Evolutionary conservation across 2,888 invertebrate species (phyloP).

Genomic region (Conomelus anceps): DNA sequence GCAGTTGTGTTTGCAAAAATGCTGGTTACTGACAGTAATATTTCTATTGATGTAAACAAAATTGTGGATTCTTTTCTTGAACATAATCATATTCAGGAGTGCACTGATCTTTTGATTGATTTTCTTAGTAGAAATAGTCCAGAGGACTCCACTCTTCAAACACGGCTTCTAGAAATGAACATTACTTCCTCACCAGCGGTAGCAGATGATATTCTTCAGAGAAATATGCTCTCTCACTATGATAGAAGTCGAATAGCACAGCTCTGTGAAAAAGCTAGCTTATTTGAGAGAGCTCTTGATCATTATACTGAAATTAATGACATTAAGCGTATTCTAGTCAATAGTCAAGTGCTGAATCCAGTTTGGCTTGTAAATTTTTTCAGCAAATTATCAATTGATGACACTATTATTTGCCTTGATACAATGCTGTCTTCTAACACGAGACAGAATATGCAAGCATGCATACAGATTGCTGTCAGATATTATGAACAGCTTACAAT

Average conservation of each 20-base stretch:
- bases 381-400: slow-evolving; percentile 94
- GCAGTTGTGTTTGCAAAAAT: background rate
- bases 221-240: slow-evolving; percentile 99
- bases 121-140: slow-evolving; percentile 95
- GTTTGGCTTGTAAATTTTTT: slow-evolving; percentile 99
- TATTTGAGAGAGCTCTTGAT: slow-evolving; percentile 91
- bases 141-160: slow-evolving; percentile 92
- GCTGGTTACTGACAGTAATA: background rate
- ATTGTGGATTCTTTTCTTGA: slow-evolving; percentile 99
- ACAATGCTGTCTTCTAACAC: slow-evolving; percentile 98
- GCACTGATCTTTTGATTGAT: slow-evolving; percentile 94
- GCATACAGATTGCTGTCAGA: slow-evolving; percentile 96
- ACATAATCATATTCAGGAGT: slow-evolving; percentile 96
- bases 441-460: slow-evolving; percentile 84
- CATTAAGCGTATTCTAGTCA: slow-evolving; percentile 96
- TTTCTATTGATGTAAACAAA: slow-evolving; percentile 70
- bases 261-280: slow-evolving; percentile 96
- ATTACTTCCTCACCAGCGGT: slow-evolving; percentile 93
- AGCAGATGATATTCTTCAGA: slow-evolving; percentile 97
- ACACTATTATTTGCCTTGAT: slow-evolving; percentile 92
- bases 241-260: slow-evolving; percentile 96
- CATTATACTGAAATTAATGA: slow-evolving; percentile 99
- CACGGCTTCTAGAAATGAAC: slow-evolving; percentile 96
- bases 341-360: slow-evolving; percentile 88
- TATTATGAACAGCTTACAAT: slow-evolving; percentile 98